Evolutionary conservation across 2,113 vertebrate species (phyloP).

Genomic region (Mesitornis unicolor): DNA sequence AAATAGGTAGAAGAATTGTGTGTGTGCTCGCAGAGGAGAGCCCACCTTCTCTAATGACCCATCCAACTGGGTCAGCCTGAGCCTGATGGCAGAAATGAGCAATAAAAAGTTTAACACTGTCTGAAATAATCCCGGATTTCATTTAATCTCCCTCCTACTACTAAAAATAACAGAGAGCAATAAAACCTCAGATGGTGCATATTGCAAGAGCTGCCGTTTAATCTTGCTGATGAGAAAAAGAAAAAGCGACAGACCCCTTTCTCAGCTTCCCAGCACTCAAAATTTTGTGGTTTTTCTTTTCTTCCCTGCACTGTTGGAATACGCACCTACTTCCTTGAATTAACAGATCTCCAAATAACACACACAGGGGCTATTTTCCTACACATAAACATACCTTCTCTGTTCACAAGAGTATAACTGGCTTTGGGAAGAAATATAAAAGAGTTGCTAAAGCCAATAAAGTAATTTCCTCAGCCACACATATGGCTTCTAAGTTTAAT

Average conservation of each 20-base stretch:
- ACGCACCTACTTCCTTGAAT: constrained; percentile 55
- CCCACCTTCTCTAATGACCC: neutral
- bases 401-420: constrained; percentile 49
- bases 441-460: constrained; percentile 66
- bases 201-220: neutral
- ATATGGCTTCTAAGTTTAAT: constrained; percentile 69
- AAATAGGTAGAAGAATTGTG: neutral
- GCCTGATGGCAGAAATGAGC: constrained; percentile 39
- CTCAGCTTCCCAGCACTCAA: constrained; percentile 25
- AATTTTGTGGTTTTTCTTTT: neutral
- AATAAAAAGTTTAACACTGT: constrained; percentile 63
- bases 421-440: constrained; percentile 62
- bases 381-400: constrained; percentile 54
- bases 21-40: neutral
- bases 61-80: constrained; percentile 45
- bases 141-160: constrained; percentile 43
- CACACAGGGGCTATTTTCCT: constrained; percentile 66
- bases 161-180: constrained; percentile 66
- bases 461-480: constrained; percentile 60
- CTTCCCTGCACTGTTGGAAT: constrained; percentile 16
- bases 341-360: constrained; percentile 62
- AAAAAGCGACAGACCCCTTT: neutral
- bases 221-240: constrained; percentile 29
- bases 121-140: constrained; percentile 66
- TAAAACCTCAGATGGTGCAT: constrained; percentile 53